These are phyloP conservation scores for Cyprinodon diabolis DNA, from an alignment of 2,797 vertebrate species.

Conservation along the genomic window DNA sequence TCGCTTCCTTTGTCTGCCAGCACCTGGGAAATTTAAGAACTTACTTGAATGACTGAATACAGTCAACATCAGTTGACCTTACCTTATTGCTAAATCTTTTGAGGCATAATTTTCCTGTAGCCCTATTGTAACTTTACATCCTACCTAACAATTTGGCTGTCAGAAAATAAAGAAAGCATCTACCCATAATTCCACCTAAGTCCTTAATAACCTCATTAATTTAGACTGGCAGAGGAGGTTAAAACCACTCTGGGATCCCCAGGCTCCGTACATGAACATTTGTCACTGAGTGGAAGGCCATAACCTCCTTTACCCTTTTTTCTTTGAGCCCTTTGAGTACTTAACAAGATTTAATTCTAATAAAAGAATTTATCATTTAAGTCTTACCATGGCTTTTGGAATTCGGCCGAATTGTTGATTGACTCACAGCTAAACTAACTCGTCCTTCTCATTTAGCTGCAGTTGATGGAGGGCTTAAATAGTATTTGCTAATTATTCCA, in stretches of 20 bases:
- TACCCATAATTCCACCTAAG: conserved; percentile 79
- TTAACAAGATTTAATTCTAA: conserved; percentile 72
- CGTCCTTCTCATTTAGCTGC: conserved; percentile 24
- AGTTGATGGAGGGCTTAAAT: conserved; percentile 20
- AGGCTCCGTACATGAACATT: conserved; percentile 64
- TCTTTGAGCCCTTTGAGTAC: conserved; percentile 59
- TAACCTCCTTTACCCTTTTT: conserved; percentile 58
- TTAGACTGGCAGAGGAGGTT: conserved; percentile 81
- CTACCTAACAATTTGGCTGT: conserved; percentile 52
- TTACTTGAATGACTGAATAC: conserved; percentile 12
- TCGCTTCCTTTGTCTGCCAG: conserved; percentile 14
- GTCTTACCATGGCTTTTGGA: conserved; percentile 34
- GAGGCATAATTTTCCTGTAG: conserved; percentile 37
- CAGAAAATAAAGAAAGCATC: conserved; percentile 74
- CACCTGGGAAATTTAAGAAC: conserved; percentile 20
- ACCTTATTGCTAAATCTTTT: conserved; percentile 21
- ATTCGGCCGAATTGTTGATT: conserved; percentile 47
- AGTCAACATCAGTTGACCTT: conserved; percentile 46
- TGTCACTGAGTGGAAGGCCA: conserved; percentile 61
- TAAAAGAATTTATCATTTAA: conserved; percentile 62
- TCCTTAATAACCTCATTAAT: conserved; percentile 84
- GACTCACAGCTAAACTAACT: conserved; percentile 42
- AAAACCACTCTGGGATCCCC: conserved; percentile 78
- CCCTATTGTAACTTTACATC: conserved; percentile 49
- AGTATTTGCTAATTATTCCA: conserved; percentile 21